These are phyloP conservation scores for Azemiops feae DNA, from an alignment of 2,113 vertebrate genomes.

Conservation along the genomic window DNA sequence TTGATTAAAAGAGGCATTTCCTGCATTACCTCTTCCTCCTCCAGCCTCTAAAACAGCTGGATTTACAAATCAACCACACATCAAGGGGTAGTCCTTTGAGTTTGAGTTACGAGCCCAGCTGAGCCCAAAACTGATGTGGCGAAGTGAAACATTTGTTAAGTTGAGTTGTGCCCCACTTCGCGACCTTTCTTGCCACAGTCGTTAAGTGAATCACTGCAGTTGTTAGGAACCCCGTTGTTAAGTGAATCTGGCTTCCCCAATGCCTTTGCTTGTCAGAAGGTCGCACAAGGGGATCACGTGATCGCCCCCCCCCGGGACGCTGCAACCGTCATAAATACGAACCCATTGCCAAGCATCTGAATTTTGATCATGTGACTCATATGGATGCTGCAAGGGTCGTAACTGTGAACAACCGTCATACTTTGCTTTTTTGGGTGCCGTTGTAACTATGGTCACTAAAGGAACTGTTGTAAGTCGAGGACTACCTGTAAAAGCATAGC, in stretches of 20 bases:
- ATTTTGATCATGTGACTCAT: too few species aligned
- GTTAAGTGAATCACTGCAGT: too few species aligned
- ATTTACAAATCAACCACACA: not conserved
- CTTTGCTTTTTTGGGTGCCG: not conserved
- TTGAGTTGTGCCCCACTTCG: not conserved
- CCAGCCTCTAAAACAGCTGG: not conserved
- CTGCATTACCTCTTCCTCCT: not conserved
- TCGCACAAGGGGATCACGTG: too few species aligned
- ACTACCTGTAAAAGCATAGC: not conserved
- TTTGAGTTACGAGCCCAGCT: too few species aligned
- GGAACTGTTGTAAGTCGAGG: not conserved
- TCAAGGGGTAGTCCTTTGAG: not conserved
- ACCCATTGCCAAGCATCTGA: not conserved
- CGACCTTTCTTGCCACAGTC: not conserved
- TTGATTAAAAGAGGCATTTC: constrained; percentile 2
- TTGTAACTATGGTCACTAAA: not conserved
- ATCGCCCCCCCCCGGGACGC: too few species aligned
- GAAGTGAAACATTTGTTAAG: fast-evolving
- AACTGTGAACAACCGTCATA: not conserved
- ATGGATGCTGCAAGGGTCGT: too few species aligned
- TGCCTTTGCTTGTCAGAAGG: too few species aligned
- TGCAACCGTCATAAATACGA: too few species aligned
- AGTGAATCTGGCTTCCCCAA: too few species aligned
- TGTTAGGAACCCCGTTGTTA: too few species aligned
- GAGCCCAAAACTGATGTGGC: not conserved